These are phyloP conservation scores for Pyrocephalus nanus DNA, from an alignment of 2,797 vertebrate species.

Conservation along the genomic window DNA sequence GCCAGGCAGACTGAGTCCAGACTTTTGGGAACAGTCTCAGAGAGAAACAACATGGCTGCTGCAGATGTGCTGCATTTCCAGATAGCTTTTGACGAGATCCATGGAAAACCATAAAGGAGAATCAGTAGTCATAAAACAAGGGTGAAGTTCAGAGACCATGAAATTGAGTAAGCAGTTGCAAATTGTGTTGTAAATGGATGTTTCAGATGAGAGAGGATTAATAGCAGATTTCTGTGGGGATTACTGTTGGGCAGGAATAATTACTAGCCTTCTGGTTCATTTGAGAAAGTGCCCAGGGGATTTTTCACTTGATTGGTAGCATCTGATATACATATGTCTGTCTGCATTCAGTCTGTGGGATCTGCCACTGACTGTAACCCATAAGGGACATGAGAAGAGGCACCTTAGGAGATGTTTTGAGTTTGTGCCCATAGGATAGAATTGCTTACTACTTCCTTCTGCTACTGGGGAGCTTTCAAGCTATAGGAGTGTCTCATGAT, in stretches of 20 bases:
- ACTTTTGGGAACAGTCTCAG: neutral
- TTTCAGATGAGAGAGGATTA: conserved; percentile 65
- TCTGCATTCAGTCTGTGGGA: neutral
- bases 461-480: neutral
- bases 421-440: neutral
- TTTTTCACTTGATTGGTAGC: conserved; percentile 39
- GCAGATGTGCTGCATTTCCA: conserved; percentile 11
- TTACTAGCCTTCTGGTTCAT: conserved; percentile 54
- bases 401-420: neutral
- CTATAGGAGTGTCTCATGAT: neutral
- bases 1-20: neutral
- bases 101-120: conserved; percentile 37
- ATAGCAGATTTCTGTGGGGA: conserved; percentile 42
- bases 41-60: neutral
- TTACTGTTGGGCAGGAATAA: conserved; percentile 51
- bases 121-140: conserved; percentile 44
- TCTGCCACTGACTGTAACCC: neutral
- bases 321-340: neutral
- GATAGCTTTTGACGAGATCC: conserved; percentile 18
- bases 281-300: conserved; percentile 7
- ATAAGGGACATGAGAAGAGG: neutral
- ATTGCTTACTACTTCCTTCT: neutral
- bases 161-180: conserved; percentile 59
- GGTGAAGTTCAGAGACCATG: conserved; percentile 41
- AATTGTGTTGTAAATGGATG: conserved; percentile 50